Evolutionary conservation across 2,797 vertebrate genomes (phyloP).

Genomic region (Mormyrops attenuatus): DNA sequence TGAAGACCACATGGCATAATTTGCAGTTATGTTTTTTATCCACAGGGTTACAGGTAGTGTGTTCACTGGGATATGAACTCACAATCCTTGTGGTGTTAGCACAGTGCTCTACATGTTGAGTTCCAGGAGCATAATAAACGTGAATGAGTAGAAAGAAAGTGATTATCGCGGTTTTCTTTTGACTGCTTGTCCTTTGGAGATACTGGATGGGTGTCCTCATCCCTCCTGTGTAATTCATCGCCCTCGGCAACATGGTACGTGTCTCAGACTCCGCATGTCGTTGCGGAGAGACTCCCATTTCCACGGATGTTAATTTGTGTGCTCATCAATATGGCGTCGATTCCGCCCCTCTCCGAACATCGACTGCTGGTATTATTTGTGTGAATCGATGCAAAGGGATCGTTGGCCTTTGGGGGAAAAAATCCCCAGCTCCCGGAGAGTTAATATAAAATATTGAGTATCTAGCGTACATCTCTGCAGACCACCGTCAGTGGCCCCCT

Average conservation of each 20-base stretch:
- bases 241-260: neutral
- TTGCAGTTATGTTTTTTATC: neutral
- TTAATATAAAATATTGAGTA: slow-evolving; percentile 7
- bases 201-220: neutral
- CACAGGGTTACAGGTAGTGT: neutral
- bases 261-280: slow-evolving; percentile 2
- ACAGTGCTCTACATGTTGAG: neutral
- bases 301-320: slow-evolving; percentile 26
- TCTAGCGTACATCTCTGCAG: neutral
- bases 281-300: neutral
- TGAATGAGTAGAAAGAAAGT: neutral
- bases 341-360: neutral
- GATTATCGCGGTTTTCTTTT: neutral
- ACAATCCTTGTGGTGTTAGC: neutral
- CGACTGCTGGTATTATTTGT: neutral
- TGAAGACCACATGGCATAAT: neutral
- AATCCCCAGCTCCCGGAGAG: neutral
- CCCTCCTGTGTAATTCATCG: neutral
- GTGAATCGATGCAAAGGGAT: neutral
- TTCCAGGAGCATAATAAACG: neutral
- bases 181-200: neutral
- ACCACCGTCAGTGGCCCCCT: neutral
- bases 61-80: neutral
- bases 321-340: slow-evolving; percentile 27
- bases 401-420: neutral